Percentiles rank a stretch among this genome's conserved stretches.
Evolutionary conservation across 2,888 invertebrate genomes (phyloP).

Genomic region (Esperia sulphurella): DNA sequence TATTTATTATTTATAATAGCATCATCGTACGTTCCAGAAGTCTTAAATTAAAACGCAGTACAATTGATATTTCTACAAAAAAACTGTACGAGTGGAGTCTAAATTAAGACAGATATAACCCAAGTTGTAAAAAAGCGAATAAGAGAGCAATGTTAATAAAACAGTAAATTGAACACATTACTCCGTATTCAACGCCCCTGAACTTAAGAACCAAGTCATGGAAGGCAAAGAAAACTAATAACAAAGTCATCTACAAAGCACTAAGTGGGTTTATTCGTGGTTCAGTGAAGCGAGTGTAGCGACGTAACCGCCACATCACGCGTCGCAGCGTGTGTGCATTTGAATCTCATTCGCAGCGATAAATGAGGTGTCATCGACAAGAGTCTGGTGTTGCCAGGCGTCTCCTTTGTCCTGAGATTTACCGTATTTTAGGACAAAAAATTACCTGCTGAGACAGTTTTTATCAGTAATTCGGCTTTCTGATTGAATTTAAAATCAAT

Average conservation of each 20-base stretch:
- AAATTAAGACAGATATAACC: background rate
- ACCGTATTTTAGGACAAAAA: too few relatives aligned
- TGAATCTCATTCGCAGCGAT: slow-evolving; percentile 3
- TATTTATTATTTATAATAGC: too few relatives aligned
- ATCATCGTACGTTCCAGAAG: too few relatives aligned
- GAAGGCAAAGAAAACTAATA: background rate
- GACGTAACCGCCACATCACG: background rate
- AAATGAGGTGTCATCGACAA: background rate
- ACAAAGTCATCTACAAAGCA: background rate
- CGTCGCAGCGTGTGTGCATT: slow-evolving; percentile 1
- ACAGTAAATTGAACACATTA: background rate
- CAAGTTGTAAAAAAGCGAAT: too few relatives aligned
- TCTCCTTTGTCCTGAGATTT: too few relatives aligned
- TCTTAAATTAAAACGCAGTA: too few relatives aligned
- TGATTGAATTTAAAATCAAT: too few relatives aligned
- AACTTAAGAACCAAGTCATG: background rate
- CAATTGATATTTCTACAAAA: too few relatives aligned
- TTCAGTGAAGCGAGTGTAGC: slow-evolving; percentile 18
- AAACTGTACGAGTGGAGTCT: background rate
- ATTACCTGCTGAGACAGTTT: too few relatives aligned
- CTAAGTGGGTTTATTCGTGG: slow-evolving; percentile 7
- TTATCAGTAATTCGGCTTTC: too few relatives aligned
- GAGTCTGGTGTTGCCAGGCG: background rate
- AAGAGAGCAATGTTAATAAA: too few relatives aligned
- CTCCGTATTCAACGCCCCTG: background rate